phyloP scores from a whole-genome alignment of 2,888 invertebrate genomes.

The Calliopum simillimum region DNA sequence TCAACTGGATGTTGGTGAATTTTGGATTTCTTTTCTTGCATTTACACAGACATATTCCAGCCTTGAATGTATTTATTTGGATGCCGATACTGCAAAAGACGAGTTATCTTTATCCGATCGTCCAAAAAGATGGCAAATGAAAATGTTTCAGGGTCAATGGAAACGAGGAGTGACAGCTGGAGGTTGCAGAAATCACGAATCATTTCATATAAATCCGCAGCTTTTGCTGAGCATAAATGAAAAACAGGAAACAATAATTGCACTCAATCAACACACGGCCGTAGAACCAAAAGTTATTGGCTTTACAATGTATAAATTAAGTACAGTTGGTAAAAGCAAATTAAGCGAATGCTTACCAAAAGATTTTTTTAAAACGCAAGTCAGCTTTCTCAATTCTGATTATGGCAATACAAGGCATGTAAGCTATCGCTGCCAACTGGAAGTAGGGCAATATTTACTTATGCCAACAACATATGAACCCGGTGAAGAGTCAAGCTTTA shows the following conservation, averaged over 20 bases:
- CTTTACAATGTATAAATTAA: constrained; percentile 80
- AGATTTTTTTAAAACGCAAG: constrained; percentile 85
- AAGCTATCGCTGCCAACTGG: constrained; percentile 81
- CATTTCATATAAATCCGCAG: constrained; percentile 94
- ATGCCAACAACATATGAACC: constrained; percentile 94
- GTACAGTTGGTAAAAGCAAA: constrained; percentile 59
- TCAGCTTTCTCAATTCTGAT: constrained; percentile 88
- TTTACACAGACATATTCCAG: constrained; percentile 85
- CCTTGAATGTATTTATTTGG: constrained; percentile 87
- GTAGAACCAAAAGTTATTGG: constrained; percentile 95
- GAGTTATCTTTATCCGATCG: constrained; percentile 83
- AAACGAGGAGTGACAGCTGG: constrained; percentile 88
- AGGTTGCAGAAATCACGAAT: constrained; percentile 90
- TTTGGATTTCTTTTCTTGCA: constrained; percentile 86
- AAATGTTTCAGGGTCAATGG: constrained; percentile 88
- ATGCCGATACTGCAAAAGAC: constrained; percentile 86
- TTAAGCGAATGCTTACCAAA: constrained; percentile 82
- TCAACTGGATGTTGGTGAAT: constrained; percentile 77
- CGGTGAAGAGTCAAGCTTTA: constrained; percentile 89
- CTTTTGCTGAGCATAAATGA: constrained; percentile 83
- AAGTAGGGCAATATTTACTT: constrained; percentile 84
- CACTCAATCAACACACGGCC: constrained; percentile 89
- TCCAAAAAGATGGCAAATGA: constrained; percentile 85
- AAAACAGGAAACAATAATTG: constrained; percentile 85
- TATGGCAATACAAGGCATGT: constrained; percentile 94